Conservation (phyloP, 2,113 vertebrate species). For the Dinomys branickii region DNA sequence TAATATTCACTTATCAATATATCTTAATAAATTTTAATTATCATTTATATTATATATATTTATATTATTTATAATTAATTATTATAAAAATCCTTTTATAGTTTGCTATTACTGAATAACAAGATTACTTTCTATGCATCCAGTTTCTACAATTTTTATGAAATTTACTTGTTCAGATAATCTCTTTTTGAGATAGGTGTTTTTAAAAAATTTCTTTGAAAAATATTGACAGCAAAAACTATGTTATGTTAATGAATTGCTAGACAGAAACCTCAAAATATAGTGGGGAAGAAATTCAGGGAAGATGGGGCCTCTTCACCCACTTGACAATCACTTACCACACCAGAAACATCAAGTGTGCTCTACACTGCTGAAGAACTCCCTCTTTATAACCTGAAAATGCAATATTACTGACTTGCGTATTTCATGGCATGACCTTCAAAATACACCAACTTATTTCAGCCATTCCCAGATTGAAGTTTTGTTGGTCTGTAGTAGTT, state of each 20-base stretch:
- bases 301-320: not conserved
- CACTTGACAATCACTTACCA: not conserved
- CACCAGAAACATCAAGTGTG: not conserved
- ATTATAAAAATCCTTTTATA: too few relatives aligned
- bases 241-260: not conserved
- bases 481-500: not conserved
- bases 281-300: not conserved
- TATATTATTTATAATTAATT: too few relatives aligned
- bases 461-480: not conserved
- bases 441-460: not conserved
- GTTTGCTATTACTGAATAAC: conserved; percentile 16
- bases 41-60: too few relatives aligned
- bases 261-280: not conserved
- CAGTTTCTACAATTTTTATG: not conserved
- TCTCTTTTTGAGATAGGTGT: not conserved
- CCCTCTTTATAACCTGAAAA: not conserved
- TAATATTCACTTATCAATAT: not conserved
- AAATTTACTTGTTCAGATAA: not conserved
- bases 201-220: not conserved
- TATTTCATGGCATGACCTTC: not conserved
- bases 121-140: not conserved
- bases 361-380: not conserved
- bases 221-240: not conserved
- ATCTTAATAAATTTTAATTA: not conserved
- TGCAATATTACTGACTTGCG: not conserved